These are phyloP conservation scores for Turritopsis dohrnii DNA, from an alignment of 30 jellyfish, hydroid and myxozoan species.

Conservation along the genomic window DNA sequence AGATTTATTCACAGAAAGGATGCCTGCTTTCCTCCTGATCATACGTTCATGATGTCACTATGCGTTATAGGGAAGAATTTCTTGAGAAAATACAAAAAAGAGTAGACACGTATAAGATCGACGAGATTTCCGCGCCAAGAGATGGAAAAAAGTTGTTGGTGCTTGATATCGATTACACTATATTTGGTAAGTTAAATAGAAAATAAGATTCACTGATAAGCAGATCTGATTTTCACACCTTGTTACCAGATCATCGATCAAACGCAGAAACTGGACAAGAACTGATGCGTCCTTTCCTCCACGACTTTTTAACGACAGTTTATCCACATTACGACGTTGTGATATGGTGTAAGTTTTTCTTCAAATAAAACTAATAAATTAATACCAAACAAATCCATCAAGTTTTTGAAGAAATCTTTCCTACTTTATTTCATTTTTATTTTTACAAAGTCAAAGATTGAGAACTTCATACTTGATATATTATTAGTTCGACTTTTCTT, in stretches of 20 bases:
- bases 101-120: conserved; percentile 61
- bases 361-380: not conserved
- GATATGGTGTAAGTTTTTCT: conserved; percentile 84
- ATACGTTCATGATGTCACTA: not conserved
- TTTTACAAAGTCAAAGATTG: too few relatives aligned
- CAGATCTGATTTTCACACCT: not conserved
- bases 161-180: conserved; percentile 89
- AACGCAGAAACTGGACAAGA: conserved; percentile 87
- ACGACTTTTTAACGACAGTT: conserved; percentile 84
- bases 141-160: conserved; percentile 75
- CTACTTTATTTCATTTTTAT: too few relatives aligned
- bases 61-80: conserved; percentile 64
- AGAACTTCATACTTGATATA: too few relatives aligned
- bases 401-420: too few relatives aligned
- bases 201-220: too few relatives aligned
- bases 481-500: too few relatives aligned
- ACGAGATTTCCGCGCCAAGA: conserved; percentile 76
- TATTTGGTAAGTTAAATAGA: conserved; percentile 60
- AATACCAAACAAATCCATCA: too few relatives aligned
- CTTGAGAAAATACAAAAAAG: conserved; percentile 82
- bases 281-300: conserved; percentile 94
- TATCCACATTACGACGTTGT: conserved; percentile 85
- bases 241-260: conserved; percentile 94
- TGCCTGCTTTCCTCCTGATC: too few relatives aligned
- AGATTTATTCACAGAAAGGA: too few relatives aligned